Percentiles rank a stretch among this genome's conserved stretches.
phyloP scores from a whole-genome alignment of 2,113 vertebrate species.

The Ivindomyrus marchei region DNA sequence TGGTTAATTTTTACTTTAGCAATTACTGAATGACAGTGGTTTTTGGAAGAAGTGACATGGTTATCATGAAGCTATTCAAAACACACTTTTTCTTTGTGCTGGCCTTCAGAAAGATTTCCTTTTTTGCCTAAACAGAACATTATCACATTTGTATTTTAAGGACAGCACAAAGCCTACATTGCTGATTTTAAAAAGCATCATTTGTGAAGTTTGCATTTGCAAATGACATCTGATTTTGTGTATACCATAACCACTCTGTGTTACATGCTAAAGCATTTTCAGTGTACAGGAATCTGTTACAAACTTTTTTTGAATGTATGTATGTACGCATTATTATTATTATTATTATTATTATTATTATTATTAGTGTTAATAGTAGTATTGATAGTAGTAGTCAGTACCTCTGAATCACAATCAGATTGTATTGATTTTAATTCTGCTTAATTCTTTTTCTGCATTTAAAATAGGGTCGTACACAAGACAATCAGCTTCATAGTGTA shows the following conservation, averaged over 20 bases:
- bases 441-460: background rate
- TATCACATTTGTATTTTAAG: background rate
- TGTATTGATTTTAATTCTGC: constrained; percentile 5
- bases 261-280: constrained; percentile 8
- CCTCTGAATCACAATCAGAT: constrained; percentile 12
- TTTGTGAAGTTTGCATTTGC: background rate
- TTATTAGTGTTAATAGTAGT: background rate
- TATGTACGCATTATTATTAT: background rate
- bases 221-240: background rate
- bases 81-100: background rate
- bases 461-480: constrained; percentile 29
- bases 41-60: background rate
- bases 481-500: constrained; percentile 50
- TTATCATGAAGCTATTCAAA: background rate
- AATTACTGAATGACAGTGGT: background rate
- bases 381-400: constrained; percentile 5
- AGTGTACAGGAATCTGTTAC: constrained; percentile 8
- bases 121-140: background rate
- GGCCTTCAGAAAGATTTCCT: background rate
- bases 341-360: background rate
- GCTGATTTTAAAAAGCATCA: background rate
- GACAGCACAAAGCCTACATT: background rate
- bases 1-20: background rate
- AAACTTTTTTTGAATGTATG: background rate
- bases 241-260: constrained; percentile 4